These are phyloP conservation scores for Alces alces DNA, from an alignment of 2,113 vertebrate species.

Conservation along the genomic window DNA sequence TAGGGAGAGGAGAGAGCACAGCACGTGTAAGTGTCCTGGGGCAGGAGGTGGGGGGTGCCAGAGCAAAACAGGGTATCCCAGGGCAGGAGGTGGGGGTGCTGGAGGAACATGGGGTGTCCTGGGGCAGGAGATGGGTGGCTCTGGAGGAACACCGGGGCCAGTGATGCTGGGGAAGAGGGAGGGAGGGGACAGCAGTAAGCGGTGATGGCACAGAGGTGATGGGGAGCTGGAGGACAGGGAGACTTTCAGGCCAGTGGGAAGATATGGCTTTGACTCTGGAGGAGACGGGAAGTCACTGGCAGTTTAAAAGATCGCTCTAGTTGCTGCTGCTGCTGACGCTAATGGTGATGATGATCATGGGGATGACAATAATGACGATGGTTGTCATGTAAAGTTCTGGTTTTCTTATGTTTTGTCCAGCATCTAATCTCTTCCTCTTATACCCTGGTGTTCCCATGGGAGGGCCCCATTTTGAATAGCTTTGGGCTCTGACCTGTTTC, in stretches of 20 bases:
- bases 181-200: too few relatives aligned
- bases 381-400: neutral
- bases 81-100: too few relatives aligned
- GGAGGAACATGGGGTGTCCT: too few relatives aligned
- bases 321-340: neutral
- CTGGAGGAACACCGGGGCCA: neutral
- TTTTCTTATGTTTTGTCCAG: neutral
- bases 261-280: neutral
- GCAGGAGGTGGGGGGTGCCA: neutral
- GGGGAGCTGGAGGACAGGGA: neutral
- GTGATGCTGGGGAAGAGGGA: neutral
- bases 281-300: neutral
- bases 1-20: neutral
- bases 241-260: neutral
- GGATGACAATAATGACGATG: rapidly evolving
- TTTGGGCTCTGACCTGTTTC: neutral
- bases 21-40: neutral
- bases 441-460: neutral
- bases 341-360: too few relatives aligned
- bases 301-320: neutral
- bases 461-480: neutral
- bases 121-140: neutral
- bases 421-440: neutral
- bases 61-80: neutral
- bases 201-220: neutral